Conservation (phyloP, 23 tunicate genomes). For the Clavelina lepadiformis region DNA sequence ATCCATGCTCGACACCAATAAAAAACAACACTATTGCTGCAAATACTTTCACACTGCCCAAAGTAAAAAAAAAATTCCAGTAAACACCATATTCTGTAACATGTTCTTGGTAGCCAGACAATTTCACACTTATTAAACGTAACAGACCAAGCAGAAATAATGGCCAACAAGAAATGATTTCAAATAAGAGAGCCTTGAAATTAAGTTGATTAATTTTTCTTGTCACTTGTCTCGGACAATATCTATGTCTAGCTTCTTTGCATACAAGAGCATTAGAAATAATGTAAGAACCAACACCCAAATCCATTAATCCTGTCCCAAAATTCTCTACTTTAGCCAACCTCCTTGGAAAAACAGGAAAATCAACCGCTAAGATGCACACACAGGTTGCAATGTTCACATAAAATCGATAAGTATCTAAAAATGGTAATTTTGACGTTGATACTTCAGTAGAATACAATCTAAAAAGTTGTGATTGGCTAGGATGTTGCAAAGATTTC, state of each 20-base stretch:
- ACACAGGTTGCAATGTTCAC: slow-evolving; percentile 47
- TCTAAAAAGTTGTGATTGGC: neutral
- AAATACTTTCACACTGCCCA: slow-evolving; percentile 61
- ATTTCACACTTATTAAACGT: slow-evolving; percentile 35
- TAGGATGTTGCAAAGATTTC: too few species aligned
- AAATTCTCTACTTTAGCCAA: slow-evolving; percentile 82
- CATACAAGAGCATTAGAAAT: slow-evolving; percentile 71
- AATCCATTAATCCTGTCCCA: slow-evolving; percentile 77
- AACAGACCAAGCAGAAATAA: slow-evolving; percentile 41
- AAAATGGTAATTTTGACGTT: slow-evolving; percentile 45
- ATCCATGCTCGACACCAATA: slow-evolving; percentile 8
- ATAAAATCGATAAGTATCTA: slow-evolving; percentile 29
- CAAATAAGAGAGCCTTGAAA: slow-evolving; percentile 7
- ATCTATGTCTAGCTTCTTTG: slow-evolving; percentile 49
- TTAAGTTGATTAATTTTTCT: neutral
- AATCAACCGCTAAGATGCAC: slow-evolving; percentile 87
- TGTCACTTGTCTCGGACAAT: too few species aligned
- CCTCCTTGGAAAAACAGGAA: slow-evolving; percentile 73
- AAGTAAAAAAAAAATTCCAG: slow-evolving; percentile 92
- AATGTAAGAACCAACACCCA: slow-evolving; percentile 71
- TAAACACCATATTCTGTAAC: slow-evolving; percentile 93
- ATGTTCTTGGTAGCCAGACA: slow-evolving; percentile 78
- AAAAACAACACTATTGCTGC: slow-evolving; percentile 23
- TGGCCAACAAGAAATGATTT: slow-evolving; percentile 67
- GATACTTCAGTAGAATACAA: slow-evolving; percentile 12